Evolutionary conservation across 2,113 vertebrate genomes (phyloP).

Genomic region (Tachysurus vachellii): DNA sequence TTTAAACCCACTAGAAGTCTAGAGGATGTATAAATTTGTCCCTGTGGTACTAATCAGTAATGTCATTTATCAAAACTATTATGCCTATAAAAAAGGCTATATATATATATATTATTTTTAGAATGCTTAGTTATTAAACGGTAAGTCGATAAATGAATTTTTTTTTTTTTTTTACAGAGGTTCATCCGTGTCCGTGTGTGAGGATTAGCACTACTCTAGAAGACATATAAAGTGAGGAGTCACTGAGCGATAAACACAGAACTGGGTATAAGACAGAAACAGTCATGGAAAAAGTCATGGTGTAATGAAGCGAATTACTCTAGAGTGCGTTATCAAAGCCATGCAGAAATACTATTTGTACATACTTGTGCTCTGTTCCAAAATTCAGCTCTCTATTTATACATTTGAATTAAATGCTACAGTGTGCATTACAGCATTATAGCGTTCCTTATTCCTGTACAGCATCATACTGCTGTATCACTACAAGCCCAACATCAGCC

Average conservation of each 20-base stretch:
- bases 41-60: not conserved
- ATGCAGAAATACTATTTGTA: not conserved
- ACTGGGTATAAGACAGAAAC: not conserved
- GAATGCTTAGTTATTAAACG: not conserved
- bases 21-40: not conserved
- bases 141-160: not conserved
- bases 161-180: not conserved
- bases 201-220: not conserved
- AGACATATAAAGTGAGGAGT: not conserved
- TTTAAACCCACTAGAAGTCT: not conserved
- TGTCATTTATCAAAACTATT: not conserved
- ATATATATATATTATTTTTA: not conserved
- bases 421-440: not conserved
- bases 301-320: slow-evolving; percentile 17
- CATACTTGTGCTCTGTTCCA: not conserved
- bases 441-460: not conserved
- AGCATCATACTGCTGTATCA: not conserved
- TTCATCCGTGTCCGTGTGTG: not conserved
- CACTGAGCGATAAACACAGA: not conserved
- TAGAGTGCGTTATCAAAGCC: not conserved
- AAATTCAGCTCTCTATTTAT: not conserved
- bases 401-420: not conserved
- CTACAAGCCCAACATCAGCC: not conserved
- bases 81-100: not conserved
- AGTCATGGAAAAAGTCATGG: not conserved